Percentiles rank a stretch among this genome's conserved stretches.
Conservation (phyloP, 2,797 vertebrate species). For the Neosalanx taihuensis region DNA sequence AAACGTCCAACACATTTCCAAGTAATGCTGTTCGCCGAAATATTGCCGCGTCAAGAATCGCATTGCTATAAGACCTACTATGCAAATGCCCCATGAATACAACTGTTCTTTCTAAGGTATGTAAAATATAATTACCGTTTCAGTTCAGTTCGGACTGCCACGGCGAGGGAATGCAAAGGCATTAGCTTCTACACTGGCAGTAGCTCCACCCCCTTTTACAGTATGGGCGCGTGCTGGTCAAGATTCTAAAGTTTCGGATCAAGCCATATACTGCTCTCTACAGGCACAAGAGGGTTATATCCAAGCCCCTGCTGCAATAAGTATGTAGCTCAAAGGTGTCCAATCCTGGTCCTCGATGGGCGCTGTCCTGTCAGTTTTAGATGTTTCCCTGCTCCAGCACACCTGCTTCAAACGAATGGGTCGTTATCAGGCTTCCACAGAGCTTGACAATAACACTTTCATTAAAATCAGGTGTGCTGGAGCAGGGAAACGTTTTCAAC, state of each 20-base stretch:
- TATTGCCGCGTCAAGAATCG: background rate
- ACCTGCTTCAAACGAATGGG: no score
- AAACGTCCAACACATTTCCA: background rate
- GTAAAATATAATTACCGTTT: conserved; percentile 1
- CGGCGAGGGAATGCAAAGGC: background rate
- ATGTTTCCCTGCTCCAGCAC: no score
- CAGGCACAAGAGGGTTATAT: background rate
- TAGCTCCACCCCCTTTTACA: conserved; percentile 1
- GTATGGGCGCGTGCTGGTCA: background rate
- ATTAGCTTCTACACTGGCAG: conserved; percentile 1
- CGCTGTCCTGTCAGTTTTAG: no score
- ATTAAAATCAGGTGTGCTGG: no score
- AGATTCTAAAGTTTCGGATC: background rate
- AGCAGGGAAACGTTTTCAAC: no score
- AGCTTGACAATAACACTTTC: no score
- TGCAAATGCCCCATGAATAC: background rate
- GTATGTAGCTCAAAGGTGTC: background rate
- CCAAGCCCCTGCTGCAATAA: background rate
- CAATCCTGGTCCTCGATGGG: no score
- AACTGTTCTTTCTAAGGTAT: background rate
- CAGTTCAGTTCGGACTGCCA: background rate
- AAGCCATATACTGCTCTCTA: background rate
- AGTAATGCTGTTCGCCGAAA: background rate
- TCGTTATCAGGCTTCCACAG: no score
- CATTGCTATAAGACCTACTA: background rate